Conservation (phyloP, 2,797 vertebrate genomes). For the Artibeus lituratus region DNA sequence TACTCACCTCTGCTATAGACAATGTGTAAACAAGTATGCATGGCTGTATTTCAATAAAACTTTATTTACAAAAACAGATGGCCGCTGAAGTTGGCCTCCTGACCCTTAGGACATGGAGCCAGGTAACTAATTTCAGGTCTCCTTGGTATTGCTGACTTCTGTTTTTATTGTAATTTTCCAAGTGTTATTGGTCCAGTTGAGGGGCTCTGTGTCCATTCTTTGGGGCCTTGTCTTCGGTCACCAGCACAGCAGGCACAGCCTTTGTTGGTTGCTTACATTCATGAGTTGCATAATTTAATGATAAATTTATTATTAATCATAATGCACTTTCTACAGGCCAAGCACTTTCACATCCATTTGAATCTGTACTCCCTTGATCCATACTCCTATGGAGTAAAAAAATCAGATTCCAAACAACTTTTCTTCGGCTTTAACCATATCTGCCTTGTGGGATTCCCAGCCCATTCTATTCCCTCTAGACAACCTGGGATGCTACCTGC, state of each 20-base stretch:
- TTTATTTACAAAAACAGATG: slow-evolving; percentile 41
- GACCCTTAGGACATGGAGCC: background rate
- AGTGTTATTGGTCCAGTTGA: background rate
- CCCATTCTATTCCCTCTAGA: background rate
- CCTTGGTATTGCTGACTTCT: background rate
- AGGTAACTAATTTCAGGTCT: background rate
- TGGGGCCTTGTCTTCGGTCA: background rate
- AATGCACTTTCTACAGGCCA: background rate
- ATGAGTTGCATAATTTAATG: background rate
- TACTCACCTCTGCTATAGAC: background rate
- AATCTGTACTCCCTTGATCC: background rate
- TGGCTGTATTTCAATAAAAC: background rate
- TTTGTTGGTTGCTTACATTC: background rate
- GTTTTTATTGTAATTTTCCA: background rate
- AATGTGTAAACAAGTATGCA: background rate
- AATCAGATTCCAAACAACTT: background rate
- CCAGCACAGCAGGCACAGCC: background rate
- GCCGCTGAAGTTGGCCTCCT: background rate
- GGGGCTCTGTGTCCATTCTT: background rate
- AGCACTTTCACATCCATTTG: background rate
- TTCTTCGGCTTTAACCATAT: background rate
- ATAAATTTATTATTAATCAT: background rate
- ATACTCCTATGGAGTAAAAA: background rate
- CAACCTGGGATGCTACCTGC: background rate
- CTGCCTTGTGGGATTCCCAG: background rate